Percentiles rank a stretch among this genome's conserved stretches.
Evolutionary conservation across 2,888 invertebrate genomes (phyloP).

Genomic region (Scaeva pyrastri): DNA sequence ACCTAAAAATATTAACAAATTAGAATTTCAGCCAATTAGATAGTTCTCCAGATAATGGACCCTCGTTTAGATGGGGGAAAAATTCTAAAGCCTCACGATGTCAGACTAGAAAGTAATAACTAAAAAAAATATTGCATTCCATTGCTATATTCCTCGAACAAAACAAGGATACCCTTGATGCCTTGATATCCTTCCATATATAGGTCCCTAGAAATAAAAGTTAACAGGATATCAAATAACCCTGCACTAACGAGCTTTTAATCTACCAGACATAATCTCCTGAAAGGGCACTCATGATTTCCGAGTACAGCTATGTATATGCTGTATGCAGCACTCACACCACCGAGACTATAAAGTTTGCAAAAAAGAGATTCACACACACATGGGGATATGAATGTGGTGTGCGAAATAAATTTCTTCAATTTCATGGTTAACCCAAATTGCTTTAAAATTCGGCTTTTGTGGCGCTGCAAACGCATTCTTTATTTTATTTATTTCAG

Average conservation of each 20-base stretch:
- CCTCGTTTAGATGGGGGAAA: no score
- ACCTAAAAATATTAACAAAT: no score
- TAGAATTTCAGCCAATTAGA: no score
- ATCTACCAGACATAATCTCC: conserved; percentile 24
- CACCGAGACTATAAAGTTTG: no score
- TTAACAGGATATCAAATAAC: conserved; percentile 39
- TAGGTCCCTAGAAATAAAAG: neutral
- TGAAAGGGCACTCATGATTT: conserved; percentile 16
- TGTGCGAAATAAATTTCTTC: conserved; percentile 45
- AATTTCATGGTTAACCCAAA: conserved; percentile 51
- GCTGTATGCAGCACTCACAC: neutral
- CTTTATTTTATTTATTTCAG: conserved; percentile 1
- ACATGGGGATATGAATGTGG: neutral
- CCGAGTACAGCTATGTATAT: neutral
- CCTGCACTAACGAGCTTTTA: conserved; percentile 22
- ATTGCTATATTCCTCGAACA: neutral
- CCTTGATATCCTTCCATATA: neutral
- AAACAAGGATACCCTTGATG: neutral
- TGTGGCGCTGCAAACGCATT: conserved; percentile 34
- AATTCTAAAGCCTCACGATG: no score
- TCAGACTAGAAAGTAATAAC: no score
- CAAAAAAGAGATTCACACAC: neutral
- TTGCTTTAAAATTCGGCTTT: conserved; percentile 52
- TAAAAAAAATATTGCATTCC: no score
- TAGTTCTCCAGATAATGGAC: no score